Evolutionary conservation across 1,140 invertebrate genomes (phyloP).

Genomic region (Cyphomyrmex costatus): DNA sequence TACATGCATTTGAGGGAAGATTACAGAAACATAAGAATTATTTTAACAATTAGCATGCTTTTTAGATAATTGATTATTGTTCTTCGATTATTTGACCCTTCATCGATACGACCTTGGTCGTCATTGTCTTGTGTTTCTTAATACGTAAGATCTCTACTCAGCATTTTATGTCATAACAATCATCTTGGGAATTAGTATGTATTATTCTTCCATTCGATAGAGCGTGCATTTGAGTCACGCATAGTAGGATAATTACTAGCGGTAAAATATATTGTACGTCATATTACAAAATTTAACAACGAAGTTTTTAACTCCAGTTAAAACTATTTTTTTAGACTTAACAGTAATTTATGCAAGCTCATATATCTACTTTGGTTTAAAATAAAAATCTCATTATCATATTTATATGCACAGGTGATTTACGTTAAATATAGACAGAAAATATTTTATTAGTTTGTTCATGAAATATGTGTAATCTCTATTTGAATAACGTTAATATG

Average conservation of each 20-base stretch:
- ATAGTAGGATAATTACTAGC: constrained; percentile 15
- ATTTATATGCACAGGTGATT: not conserved
- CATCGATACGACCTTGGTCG: not conserved
- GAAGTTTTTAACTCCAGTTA: not conserved
- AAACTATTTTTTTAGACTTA: constrained; percentile 6
- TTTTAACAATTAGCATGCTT: not conserved
- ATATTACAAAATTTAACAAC: constrained; percentile 22
- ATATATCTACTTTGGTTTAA: not conserved
- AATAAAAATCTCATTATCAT: not conserved
- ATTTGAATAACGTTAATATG: not conserved
- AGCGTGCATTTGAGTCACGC: constrained; percentile 11
- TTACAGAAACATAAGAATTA: not conserved
- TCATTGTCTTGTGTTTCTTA: not conserved
- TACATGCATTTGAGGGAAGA: not conserved
- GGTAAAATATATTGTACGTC: not conserved
- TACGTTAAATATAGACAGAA: not conserved
- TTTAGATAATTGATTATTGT: not conserved
- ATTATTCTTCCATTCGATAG: constrained; percentile 35
- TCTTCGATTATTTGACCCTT: not conserved
- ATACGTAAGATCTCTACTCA: constrained; percentile 30
- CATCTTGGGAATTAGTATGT: not conserved
- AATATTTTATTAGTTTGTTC: too few relatives aligned
- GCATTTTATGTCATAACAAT: constrained; percentile 29
- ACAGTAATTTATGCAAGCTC: not conserved
- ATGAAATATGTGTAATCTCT: too few relatives aligned